Percentiles rank a stretch among this genome's conserved stretches.
These are phyloP conservation scores for Aspidoscelis tigris DNA, from an alignment of 2,113 vertebrate genomes.

Conservation along the genomic window DNA sequence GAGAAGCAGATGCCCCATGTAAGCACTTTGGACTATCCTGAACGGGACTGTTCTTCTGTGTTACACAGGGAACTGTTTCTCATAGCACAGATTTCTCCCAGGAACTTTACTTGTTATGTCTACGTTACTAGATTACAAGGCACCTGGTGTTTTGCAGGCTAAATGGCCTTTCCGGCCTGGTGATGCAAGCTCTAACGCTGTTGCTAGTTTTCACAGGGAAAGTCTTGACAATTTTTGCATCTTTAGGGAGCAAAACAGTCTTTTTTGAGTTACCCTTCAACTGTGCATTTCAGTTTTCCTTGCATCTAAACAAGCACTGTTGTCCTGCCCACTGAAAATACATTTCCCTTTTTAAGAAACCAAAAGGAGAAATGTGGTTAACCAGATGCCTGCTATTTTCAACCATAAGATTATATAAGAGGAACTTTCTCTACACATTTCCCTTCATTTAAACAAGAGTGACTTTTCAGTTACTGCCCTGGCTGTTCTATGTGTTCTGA, in stretches of 20 bases:
- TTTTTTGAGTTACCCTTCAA: neutral
- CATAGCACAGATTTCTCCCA: neutral
- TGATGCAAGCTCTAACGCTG: no score
- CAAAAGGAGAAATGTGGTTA: constrained; percentile 1
- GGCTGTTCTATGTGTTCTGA: neutral
- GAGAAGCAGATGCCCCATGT: no score
- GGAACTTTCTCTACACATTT: neutral
- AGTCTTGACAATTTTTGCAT: neutral
- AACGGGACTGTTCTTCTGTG: no score
- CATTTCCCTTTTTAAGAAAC: neutral
- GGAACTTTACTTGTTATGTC: neutral
- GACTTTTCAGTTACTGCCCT: neutral
- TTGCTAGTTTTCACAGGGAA: neutral
- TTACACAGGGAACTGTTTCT: no score
- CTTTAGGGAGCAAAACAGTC: neutral
- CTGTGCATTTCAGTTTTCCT: neutral
- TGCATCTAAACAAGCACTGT: constrained; percentile 1
- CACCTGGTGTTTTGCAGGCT: no score
- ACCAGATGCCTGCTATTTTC: constrained; percentile 15
- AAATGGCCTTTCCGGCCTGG: no score
- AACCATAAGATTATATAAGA: neutral
- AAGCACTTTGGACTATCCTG: no score
- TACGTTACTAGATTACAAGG: no score
- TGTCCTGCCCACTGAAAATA: neutral
- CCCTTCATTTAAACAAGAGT: constrained; percentile 13